Evolutionary conservation across 30 jellyfish, hydroid and myxozoan species (phyloP).

Genomic region (Pelagia noctiluca): DNA sequence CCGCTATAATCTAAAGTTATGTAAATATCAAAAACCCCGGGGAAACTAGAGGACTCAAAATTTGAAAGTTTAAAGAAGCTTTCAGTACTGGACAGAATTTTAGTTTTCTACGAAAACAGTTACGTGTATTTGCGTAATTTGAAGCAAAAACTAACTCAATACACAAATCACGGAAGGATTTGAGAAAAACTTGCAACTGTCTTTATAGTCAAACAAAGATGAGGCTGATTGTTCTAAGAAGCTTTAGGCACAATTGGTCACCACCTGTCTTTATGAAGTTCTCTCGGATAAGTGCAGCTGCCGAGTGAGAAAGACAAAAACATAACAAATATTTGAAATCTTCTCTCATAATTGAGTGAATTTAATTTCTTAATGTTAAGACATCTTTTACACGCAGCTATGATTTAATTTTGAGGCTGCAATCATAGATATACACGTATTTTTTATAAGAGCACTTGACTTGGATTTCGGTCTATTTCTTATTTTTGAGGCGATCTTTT

Average conservation of each 20-base stretch:
- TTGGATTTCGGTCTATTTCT: too few species aligned
- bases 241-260: not conserved
- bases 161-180: not conserved
- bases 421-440: too few species aligned
- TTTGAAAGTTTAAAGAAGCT: too few species aligned
- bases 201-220: not conserved
- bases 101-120: not conserved
- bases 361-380: too few species aligned
- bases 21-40: too few species aligned
- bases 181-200: not conserved
- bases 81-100: not conserved
- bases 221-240: not conserved
- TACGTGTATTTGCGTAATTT: not conserved
- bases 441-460: too few species aligned
- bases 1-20: too few species aligned
- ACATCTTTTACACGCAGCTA: too few species aligned
- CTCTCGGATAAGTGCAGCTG: not conserved
- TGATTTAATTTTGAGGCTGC: too few species aligned
- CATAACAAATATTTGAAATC: constrained; percentile 1
- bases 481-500: too few species aligned
- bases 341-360: too few species aligned
- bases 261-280: not conserved
- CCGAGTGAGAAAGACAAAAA: not conserved
- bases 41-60: too few species aligned
- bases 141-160: not conserved